phyloP scores from a whole-genome alignment of 2,888 invertebrate genomes.

The Amphiduros pacificus region DNA sequence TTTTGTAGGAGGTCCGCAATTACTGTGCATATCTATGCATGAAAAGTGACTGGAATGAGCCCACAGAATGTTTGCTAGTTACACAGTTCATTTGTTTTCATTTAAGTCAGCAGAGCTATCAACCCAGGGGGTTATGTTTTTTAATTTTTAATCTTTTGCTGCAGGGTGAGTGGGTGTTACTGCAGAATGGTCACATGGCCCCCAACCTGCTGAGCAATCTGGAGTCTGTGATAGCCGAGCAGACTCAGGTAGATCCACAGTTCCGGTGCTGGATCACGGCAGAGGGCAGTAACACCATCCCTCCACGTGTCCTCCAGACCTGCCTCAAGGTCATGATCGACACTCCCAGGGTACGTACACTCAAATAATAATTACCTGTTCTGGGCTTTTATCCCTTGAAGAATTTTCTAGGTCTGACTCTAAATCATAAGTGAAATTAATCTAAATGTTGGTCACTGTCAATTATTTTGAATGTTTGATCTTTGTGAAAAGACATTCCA shows the following conservation, averaged over 20 bases:
- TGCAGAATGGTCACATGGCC: slow-evolving; percentile 55
- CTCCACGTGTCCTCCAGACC: slow-evolving; percentile 49
- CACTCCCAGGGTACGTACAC: slow-evolving; percentile 46
- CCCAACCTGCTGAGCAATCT: slow-evolving; percentile 44
- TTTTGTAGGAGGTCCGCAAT: too few species aligned
- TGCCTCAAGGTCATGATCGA: slow-evolving; percentile 50
- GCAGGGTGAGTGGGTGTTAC: slow-evolving; percentile 54
- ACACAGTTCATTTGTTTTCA: too few species aligned
- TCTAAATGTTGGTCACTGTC: too few species aligned
- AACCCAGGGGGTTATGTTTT: neutral
- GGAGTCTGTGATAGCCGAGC: slow-evolving; percentile 46
- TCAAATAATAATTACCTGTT: too few species aligned
- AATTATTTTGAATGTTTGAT: too few species aligned
- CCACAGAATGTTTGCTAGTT: too few species aligned
- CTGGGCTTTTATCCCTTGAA: too few species aligned
- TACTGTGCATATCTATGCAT: too few species aligned
- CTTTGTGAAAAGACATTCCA: too few species aligned
- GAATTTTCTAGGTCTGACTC: too few species aligned
- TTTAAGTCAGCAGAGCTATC: too few species aligned
- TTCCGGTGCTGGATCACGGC: slow-evolving; percentile 55
- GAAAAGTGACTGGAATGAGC: neutral
- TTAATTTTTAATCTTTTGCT: slow-evolving; percentile 3
- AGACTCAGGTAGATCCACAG: slow-evolving; percentile 37
- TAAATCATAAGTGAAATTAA: too few species aligned
- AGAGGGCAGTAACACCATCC: slow-evolving; percentile 34